phyloP scores from a whole-genome alignment of 2,888 invertebrate genomes.

The Andrena trimmerana region DNA sequence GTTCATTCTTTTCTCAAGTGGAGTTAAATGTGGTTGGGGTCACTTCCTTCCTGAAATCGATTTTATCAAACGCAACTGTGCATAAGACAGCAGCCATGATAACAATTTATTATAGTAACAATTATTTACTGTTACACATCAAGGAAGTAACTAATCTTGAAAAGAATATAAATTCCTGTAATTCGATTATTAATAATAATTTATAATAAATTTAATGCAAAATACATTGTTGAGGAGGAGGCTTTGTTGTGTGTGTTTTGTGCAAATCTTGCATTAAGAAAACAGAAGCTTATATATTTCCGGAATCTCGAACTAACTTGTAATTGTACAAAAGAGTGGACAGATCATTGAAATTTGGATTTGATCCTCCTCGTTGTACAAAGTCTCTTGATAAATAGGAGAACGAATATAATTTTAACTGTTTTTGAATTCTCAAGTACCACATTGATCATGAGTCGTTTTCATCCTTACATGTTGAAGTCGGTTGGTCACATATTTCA shows the following conservation, averaged over 20 bases:
- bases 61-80: constrained; percentile 61
- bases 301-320: not conserved
- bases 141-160: not conserved
- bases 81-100: constrained; percentile 21
- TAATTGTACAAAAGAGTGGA: too few species aligned
- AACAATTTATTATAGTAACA: not conserved
- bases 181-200: not conserved
- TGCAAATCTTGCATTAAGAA: not conserved
- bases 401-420: too few species aligned
- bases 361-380: too few species aligned
- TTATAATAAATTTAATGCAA: not conserved
- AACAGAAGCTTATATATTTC: not conserved
- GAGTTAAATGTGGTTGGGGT: constrained; percentile 71
- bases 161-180: not conserved
- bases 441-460: too few species aligned
- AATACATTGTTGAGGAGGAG: not conserved
- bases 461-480: too few species aligned
- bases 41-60: constrained; percentile 60
- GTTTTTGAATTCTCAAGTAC: too few species aligned
- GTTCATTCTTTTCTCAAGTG: constrained; percentile 65
- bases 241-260: not conserved
- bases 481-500: too few species aligned
- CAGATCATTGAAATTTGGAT: too few species aligned
- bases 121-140: not conserved
- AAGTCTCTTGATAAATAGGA: too few species aligned